These are phyloP conservation scores for Alfaro cultratus DNA, from an alignment of 2,797 vertebrate species.

Conservation along the genomic window DNA sequence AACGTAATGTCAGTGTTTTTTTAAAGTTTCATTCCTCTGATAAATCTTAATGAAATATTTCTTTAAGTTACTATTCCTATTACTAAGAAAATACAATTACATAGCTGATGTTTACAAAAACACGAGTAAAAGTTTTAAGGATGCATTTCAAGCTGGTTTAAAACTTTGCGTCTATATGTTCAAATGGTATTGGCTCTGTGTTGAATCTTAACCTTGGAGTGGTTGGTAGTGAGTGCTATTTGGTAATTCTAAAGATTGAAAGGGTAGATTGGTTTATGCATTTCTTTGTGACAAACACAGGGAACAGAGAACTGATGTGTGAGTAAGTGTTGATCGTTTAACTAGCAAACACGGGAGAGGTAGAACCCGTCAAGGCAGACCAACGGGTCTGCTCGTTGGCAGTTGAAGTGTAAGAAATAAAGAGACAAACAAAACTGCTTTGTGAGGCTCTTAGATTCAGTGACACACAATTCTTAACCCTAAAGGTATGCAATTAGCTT, in stretches of 20 bases:
- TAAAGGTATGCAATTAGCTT: slow-evolving; percentile 70
- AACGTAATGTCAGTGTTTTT: neutral
- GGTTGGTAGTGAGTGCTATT: neutral
- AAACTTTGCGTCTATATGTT: neutral
- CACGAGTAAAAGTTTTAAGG: neutral
- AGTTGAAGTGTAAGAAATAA: slow-evolving; percentile 53
- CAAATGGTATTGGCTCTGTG: neutral
- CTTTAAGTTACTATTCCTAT: neutral
- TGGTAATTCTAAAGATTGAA: neutral
- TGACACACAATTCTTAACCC: slow-evolving; percentile 52
- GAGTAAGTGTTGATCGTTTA: slow-evolving; percentile 30
- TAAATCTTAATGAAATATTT: neutral
- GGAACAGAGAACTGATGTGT: slow-evolving; percentile 30
- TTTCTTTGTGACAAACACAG: slow-evolving; percentile 32
- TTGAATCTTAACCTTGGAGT: neutral
- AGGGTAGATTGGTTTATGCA: slow-evolving; percentile 5
- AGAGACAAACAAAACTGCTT: slow-evolving; percentile 35
- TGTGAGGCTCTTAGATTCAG: slow-evolving; percentile 21
- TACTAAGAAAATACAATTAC: neutral
- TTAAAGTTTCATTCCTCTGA: neutral
- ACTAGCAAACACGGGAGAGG: slow-evolving; percentile 39
- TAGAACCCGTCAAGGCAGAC: slow-evolving; percentile 81
- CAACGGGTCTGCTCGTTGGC: slow-evolving; percentile 75
- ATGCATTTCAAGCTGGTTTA: neutral
- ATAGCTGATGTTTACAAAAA: neutral